Base-by-base conservation (phyloP, 35 echinoderm and acorn worm species). In the Chiridota heheva region DNA sequence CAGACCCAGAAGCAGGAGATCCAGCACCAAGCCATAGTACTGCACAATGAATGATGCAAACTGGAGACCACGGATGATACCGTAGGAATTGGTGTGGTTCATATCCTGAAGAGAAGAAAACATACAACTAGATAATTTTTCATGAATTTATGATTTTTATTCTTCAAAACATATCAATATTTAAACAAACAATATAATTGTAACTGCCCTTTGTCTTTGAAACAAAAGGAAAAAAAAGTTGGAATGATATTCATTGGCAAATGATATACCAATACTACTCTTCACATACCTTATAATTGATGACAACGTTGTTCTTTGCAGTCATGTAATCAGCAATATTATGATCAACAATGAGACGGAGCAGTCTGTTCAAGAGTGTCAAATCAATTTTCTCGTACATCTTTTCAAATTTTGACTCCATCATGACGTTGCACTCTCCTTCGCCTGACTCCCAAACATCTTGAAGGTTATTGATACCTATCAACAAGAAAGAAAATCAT, bases 261-360 rank as follows among this genome's bases (percentile, higher is more conserved):
- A n/a, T n/a, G n/a, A n/a, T n/a, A n/a, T n/a, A n/a, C n/a, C n/a
- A n/a, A n/a, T n/a, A n/a, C n/a, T n/a, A n/a, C n/a, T n/a, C 16
- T 24, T 30, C 12, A 42, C 74, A 13, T 80, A 98, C 95, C 85
- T 98, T 98, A 89, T 98, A 98, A 70, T 98, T 98, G 80, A 98
- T 98, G 75, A 98, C 95, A 0, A 98, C 89, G 35, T 98, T 98
- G 89, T 98, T 98, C 76, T 98, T 98, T 17, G 95, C 95, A 17
- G 95, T 98, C 95, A 98, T 98, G 85, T 98, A 98, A 92, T 98
- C 95, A 57, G 95, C 95, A 31, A 98, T 98, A 75, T 98, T 98
- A 69, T 98, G 95, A 53, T 98, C 95, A 30, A 98, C 95, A 25
- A 98, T 98, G 36, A 98, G 95, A 88, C 95, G 95, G 39, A 98